These are phyloP conservation scores for Rhegmatorhina hoffmannsi DNA, from an alignment of 2,113 vertebrate genomes.

Conservation along the genomic window DNA sequence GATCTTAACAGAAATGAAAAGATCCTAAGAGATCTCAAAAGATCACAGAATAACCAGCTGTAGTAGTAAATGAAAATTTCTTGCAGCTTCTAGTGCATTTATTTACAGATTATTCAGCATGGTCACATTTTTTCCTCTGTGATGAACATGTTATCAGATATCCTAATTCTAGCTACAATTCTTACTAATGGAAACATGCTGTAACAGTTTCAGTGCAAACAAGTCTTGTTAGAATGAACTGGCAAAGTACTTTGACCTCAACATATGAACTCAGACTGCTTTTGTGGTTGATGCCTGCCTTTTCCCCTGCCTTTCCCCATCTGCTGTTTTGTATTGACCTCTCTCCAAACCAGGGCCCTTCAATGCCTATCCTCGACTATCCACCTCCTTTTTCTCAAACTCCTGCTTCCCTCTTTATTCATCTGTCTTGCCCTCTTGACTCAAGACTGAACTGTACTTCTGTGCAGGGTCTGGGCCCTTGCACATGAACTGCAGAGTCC, in stretches of 20 bases:
- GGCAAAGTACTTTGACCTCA: background rate
- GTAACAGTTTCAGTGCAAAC: background rate
- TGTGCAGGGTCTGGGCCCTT: background rate
- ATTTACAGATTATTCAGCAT: background rate
- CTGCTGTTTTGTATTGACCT: background rate
- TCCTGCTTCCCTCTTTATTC: background rate
- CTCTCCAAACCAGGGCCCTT: background rate
- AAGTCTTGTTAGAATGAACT: background rate
- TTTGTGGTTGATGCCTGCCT: background rate
- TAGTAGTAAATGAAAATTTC: background rate
- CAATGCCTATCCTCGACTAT: background rate
- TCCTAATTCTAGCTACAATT: background rate
- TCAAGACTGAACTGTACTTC: background rate
- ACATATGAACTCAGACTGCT: accelerated
- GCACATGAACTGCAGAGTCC: background rate
- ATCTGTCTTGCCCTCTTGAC: background rate
- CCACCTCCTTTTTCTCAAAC: background rate
- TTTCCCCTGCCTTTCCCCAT: background rate
- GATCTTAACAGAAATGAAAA: background rate
- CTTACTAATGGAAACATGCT: background rate
- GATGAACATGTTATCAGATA: background rate
- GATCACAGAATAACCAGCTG: background rate
- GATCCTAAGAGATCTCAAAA: background rate
- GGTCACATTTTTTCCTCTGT: background rate
- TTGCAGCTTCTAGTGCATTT: background rate